Base-by-base conservation (phyloP, 35 echinoderm and acorn worm species). In the Hemicentrotus pulcherrimus region DNA sequence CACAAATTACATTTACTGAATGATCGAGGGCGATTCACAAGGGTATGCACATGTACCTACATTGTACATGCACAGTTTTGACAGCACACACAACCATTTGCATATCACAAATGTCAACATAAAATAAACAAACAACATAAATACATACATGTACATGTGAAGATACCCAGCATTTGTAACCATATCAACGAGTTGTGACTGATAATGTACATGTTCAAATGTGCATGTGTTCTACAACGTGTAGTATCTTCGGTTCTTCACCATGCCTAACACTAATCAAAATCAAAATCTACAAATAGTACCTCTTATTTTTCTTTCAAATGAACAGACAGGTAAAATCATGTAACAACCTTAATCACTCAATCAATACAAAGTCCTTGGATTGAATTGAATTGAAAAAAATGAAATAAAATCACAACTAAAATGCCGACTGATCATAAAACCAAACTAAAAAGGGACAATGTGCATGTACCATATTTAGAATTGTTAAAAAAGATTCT, bases 1-100 rank as follows among this genome's bases (percentile, higher is more conserved):
- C 15, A 55, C 50, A 55, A 55, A 55, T 55, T 11, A 55, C 50
- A 50, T 50, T 8, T 50, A 50, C 48, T 55, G 10, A 15, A 11
- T 10, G 50, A 55, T 55, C 15, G 8, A 55, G 50, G 50, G 50
- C 50, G 15, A 14, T 55, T 55, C 8, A 55, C 50, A 55, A 55
- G 1, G 50, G 50, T 8, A 52, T 52, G 8, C 13, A 13, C 48
- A 55, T 8, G 9, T 15, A 55, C 50, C 50, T 55, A 55, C 50
- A 55, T 55, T 13, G 50, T 55, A 55, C 50, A 55, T 11, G 50
- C 12, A 55, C 50, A 55, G 50, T 55, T 55, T 55, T 55, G 50
- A 78, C 65, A 78, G 65, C 65, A 78, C 65, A 78, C 65, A 78
- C 65, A 78, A 78, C 65, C 65, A 78, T 78, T 78, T 78, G 65